Evolutionary conservation across 2,113 vertebrate species (phyloP).

Genomic region (Etheostoma spectabile): DNA sequence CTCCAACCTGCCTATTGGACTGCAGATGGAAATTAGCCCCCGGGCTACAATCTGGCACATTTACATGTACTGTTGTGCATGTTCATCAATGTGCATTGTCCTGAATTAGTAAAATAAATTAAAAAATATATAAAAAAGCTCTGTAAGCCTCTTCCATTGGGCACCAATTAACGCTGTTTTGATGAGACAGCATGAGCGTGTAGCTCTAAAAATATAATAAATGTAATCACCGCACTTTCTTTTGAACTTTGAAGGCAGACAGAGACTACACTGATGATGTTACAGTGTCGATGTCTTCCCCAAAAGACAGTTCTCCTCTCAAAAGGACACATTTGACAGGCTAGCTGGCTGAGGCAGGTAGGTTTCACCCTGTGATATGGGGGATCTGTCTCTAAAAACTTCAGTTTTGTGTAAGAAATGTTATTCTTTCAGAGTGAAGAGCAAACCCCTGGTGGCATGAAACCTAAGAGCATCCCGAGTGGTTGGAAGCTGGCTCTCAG

Average conservation of each 20-base stretch:
- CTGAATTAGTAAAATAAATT: too few relatives aligned
- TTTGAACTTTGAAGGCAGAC: constrained; percentile 8
- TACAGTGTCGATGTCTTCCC: constrained; percentile 18
- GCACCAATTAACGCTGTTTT: constrained; percentile 22
- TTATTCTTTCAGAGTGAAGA: constrained; percentile 53
- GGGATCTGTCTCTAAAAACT: constrained; percentile 33
- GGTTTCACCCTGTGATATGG: constrained; percentile 35
- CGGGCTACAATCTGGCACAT: too few relatives aligned
- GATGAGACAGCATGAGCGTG: constrained; percentile 4
- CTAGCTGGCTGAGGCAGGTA: constrained; percentile 27
- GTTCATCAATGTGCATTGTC: too few relatives aligned
- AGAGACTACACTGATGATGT: constrained; percentile 25
- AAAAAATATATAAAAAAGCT: too few relatives aligned
- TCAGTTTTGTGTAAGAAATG: constrained; percentile 53
- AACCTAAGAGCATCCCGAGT: constrained; percentile 54
- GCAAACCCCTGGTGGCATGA: constrained; percentile 59
- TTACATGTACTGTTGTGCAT: too few relatives aligned
- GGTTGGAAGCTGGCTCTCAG: constrained; percentile 63
- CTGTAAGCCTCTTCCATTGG: neutral
- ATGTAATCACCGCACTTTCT: constrained; percentile 1
- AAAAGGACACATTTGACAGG: constrained; percentile 50
- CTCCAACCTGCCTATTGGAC: too few relatives aligned
- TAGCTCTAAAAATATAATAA: neutral
- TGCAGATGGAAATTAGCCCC: too few relatives aligned
- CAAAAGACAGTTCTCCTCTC: constrained; percentile 41